phyloP scores from a whole-genome alignment of 2,888 invertebrate genomes.

The Smittia aterrima region DNA sequence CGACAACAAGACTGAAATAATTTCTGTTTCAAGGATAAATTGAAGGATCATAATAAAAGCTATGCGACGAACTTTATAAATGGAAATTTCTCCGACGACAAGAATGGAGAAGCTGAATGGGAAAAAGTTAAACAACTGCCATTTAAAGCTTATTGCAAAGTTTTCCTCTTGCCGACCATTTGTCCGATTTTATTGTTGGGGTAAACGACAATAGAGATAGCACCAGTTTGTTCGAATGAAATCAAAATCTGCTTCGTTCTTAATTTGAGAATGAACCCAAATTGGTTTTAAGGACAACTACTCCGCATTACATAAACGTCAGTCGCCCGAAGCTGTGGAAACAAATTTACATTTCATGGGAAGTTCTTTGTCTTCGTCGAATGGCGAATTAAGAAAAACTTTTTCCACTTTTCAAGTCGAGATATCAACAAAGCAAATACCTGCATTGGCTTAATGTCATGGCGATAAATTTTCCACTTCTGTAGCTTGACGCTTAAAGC shows the following conservation, averaged over 20 bases:
- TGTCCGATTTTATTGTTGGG: not conserved
- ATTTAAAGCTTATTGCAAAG: constrained; percentile 1
- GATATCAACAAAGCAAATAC: not conserved
- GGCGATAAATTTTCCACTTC: not conserved
- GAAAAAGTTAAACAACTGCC: not conserved
- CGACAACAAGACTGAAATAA: constrained; percentile 2
- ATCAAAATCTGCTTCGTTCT: not conserved
- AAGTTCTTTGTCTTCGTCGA: not conserved
- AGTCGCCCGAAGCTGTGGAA: not conserved
- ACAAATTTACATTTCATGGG: not conserved
- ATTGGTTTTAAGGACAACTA: not conserved
- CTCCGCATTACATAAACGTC: not conserved
- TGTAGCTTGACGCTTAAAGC: not conserved
- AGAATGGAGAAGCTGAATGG: not conserved
- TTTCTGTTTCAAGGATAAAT: constrained; percentile 7
- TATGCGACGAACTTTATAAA: not conserved
- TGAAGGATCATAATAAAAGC: not conserved
- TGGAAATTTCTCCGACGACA: not conserved
- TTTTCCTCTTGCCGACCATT: not conserved
- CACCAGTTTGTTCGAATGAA: not conserved
- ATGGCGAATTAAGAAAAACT: not conserved
- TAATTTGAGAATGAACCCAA: not conserved
- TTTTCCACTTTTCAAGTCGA: not conserved
- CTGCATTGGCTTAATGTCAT: not conserved
- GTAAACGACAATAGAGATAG: not conserved